Conservation (phyloP, 1,140 invertebrate species). For the Macrobrachium rosenbergii region DNA sequence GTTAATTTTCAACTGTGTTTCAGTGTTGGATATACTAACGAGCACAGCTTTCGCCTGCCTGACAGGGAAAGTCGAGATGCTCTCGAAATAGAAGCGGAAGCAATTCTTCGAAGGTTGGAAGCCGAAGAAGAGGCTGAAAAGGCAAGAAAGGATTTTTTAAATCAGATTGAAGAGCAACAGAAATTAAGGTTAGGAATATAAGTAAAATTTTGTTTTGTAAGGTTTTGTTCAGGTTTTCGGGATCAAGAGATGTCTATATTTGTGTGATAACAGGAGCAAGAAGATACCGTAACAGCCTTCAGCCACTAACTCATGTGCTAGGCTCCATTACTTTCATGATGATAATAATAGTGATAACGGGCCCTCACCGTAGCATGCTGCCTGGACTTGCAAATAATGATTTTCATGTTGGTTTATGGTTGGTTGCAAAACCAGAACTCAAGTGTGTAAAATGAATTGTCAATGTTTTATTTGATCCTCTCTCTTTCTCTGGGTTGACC, state of each 20-base stretch:
- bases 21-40: not conserved
- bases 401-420: not conserved
- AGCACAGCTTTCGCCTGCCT: not conserved
- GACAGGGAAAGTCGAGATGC: slow-evolving; percentile 49
- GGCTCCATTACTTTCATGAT: too few species aligned
- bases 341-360: too few species aligned
- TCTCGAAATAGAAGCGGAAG: slow-evolving; percentile 60
- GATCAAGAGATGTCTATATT: not conserved
- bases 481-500: too few species aligned
- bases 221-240: not conserved
- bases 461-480: too few species aligned
- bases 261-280: not conserved
- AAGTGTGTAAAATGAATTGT: too few species aligned
- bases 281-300: too few species aligned
- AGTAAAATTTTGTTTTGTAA: not conserved
- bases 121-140: slow-evolving; percentile 61
- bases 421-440: too few species aligned
- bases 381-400: too few species aligned
- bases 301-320: too few species aligned
- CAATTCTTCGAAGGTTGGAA: slow-evolving; percentile 54
- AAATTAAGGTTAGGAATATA: slow-evolving; percentile 44
- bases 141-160: slow-evolving; percentile 45
- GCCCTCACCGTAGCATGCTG: too few species aligned
- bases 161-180: slow-evolving; percentile 62
- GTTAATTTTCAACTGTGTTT: not conserved